phyloP scores from a whole-genome alignment of 2,888 invertebrate genomes.

The Pimpla rufipes region DNA sequence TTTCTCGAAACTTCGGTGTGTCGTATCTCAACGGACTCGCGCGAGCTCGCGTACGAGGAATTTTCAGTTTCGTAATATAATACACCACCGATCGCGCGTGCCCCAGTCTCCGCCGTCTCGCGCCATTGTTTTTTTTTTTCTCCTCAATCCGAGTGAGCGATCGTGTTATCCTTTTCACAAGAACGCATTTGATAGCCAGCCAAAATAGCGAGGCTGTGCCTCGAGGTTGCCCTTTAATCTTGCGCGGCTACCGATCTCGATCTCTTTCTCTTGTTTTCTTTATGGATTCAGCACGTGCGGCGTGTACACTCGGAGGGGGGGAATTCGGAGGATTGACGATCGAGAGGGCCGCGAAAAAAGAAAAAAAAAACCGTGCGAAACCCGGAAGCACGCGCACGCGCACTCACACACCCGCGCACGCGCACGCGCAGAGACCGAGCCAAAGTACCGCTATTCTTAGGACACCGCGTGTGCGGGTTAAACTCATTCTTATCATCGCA shows the following conservation, averaged over 20 bases:
- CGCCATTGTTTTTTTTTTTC: too few relatives aligned
- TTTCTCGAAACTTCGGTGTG: conserved; percentile 43
- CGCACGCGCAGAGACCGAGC: conserved; percentile 68
- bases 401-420: conserved; percentile 74
- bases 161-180: too few relatives aligned
- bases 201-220: too few relatives aligned
- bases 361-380: conserved; percentile 62
- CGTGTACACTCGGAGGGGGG: not conserved
- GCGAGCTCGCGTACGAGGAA: conserved; percentile 31
- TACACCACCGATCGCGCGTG: too few relatives aligned
- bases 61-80: conserved; percentile 5
- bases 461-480: conserved; percentile 55
- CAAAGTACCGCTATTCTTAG: conserved; percentile 82
- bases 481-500: conserved; percentile 34
- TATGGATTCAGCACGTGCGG: conserved; percentile 4
- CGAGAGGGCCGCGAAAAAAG: conserved; percentile 54
- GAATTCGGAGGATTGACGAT: conserved; percentile 5
- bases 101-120: too few relatives aligned
- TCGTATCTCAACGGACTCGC: conserved; percentile 28
- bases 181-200: too few relatives aligned
- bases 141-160: too few relatives aligned
- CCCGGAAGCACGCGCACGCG: conserved; percentile 76
- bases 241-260: not conserved
- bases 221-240: not conserved
- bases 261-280: conserved; percentile 6